phyloP scores from a whole-genome alignment of 2,113 vertebrate genomes.

The human (Homo sapiens) region GRCh38 chr5:22594001-22594500 shows the following conservation, averaged over 20 bases:
- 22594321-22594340: not conserved
- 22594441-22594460: not conserved
- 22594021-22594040: fast-evolving
- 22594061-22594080: not conserved
- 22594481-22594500: too few relatives aligned
- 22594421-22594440: not conserved
- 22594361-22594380: not conserved
- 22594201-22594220: not conserved
- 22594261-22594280: not conserved
- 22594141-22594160: not conserved
- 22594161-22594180: not conserved
- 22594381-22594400: not conserved
- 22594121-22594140: not conserved
- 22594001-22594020: not conserved
- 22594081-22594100: fast-evolving
- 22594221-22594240: not conserved
- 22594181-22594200: too few relatives aligned
- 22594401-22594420: not conserved
- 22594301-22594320: not conserved
- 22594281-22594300: too few relatives aligned
- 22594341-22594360: not conserved
- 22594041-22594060: not conserved
- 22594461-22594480: not conserved
- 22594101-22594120: not conserved
- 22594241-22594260: not conserved